phyloP scores from a whole-genome alignment of 2,113 vertebrate species.

The Syngnathus typhle region DNA sequence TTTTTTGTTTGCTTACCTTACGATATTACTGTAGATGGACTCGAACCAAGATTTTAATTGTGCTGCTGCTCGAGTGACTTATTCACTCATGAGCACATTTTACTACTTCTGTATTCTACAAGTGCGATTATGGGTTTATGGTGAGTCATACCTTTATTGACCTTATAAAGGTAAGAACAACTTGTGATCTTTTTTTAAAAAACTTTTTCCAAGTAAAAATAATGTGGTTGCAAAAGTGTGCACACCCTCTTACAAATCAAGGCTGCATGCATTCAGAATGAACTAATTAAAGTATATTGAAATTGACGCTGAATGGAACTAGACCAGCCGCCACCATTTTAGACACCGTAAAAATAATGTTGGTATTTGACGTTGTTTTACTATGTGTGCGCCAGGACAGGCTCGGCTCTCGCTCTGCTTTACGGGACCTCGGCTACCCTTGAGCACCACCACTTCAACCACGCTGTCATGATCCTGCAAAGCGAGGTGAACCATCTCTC shows the following conservation, averaged over 20 bases:
- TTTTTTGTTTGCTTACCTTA: neutral
- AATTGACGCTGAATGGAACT: neutral
- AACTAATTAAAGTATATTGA: neutral
- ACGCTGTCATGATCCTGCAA: slow-evolving; percentile 99
- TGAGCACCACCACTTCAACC: slow-evolving; percentile 99
- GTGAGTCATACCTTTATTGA: too few species aligned
- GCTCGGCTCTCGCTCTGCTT: slow-evolving; percentile 92
- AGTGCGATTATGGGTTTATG: too few species aligned
- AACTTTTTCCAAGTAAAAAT: neutral
- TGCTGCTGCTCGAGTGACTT: neutral
- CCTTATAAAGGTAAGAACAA: too few species aligned
- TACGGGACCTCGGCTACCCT: slow-evolving; percentile 97
- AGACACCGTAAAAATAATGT: neutral
- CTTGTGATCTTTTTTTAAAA: too few species aligned
- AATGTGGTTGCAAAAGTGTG: neutral
- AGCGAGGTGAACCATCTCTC: slow-evolving; percentile 81
- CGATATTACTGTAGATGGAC: neutral
- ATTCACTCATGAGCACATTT: neutral
- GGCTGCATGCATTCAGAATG: too few species aligned
- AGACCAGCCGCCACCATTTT: neutral
- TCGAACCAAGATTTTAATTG: neutral
- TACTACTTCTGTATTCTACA: too few species aligned
- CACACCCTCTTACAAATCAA: neutral
- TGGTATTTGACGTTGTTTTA: slow-evolving; percentile 30
- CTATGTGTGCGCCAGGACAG: slow-evolving; percentile 75